phyloP scores from a whole-genome alignment of 2,888 invertebrate genomes.

The Petrolisthes cinctipes region DNA sequence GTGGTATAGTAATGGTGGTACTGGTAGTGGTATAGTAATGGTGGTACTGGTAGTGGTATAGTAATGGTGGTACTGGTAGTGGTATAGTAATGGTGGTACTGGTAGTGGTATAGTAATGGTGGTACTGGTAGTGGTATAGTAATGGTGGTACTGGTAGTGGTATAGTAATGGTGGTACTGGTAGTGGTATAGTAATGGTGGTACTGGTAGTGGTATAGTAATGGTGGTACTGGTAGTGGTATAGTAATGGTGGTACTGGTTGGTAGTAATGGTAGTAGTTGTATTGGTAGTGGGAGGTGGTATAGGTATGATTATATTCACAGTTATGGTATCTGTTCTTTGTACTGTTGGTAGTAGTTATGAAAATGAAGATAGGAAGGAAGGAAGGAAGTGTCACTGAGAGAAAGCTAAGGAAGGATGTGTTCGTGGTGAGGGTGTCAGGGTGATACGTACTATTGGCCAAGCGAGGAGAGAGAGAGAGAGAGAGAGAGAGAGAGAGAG shows the following conservation, averaged over 20 bases:
- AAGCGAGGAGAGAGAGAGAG: constrained; percentile 20
- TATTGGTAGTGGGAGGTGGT: too few relatives aligned
- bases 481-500: constrained; percentile 29
- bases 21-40: not conserved
- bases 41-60: constrained; percentile 3
- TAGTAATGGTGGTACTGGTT: not conserved
- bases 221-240: not conserved
- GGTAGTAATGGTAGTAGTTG: too few relatives aligned
- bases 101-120: too few relatives aligned
- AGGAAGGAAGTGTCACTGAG: not conserved
- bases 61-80: not conserved
- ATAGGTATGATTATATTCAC: too few relatives aligned
- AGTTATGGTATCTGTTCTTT: not conserved
- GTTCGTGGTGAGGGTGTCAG: not conserved
- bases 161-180: not conserved
- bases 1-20: constrained; percentile 4
- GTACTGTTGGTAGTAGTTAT: not conserved
- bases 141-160: not conserved
- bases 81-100: too few relatives aligned
- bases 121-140: too few relatives aligned
- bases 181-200: not conserved
- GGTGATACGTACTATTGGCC: not conserved
- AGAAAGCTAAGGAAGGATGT: not conserved
- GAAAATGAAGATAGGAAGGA: not conserved
- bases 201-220: not conserved